A percentile compares a stretch with the other conserved stretches of the same genome.
Conservation (phyloP, 2,113 vertebrate genomes). For the Mormoops blainvillei region DNA sequence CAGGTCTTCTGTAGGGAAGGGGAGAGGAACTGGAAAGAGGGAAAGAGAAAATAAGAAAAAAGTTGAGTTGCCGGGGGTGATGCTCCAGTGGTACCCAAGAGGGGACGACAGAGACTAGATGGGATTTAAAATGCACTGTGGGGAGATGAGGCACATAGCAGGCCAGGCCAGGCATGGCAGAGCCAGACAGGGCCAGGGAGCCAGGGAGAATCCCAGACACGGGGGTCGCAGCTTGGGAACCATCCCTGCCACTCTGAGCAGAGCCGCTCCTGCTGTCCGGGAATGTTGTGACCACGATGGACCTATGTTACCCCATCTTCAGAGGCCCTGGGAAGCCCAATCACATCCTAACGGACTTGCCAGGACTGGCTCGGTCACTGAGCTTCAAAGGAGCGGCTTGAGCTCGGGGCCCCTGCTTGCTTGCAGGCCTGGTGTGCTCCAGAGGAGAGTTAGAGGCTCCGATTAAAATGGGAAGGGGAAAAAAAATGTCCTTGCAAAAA, state of each 20-base stretch:
- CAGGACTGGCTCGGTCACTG: slow-evolving; percentile 18
- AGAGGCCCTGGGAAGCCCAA: slow-evolving; percentile 64
- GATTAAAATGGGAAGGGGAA: not conserved
- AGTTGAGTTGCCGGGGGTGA: too few species aligned
- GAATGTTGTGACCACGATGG: slow-evolving; percentile 48
- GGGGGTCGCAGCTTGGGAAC: rapidly evolving
- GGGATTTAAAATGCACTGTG: not conserved
- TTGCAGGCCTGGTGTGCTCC: not conserved
- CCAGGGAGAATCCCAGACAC: not conserved
- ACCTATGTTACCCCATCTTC: slow-evolving; percentile 59
- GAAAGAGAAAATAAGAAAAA: not conserved
- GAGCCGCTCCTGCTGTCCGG: slow-evolving; percentile 46
- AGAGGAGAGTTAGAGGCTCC: not conserved
- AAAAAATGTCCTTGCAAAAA: not conserved
- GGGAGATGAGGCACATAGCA: not conserved
- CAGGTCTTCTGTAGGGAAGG: not conserved
- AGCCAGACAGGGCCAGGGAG: not conserved
- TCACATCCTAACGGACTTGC: slow-evolving; percentile 61
- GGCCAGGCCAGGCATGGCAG: not conserved
- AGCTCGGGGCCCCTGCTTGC: not conserved
- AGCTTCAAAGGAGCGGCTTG: slow-evolving; percentile 48
- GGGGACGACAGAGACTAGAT: not conserved
- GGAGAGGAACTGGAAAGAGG: not conserved
- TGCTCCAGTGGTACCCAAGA: not conserved
- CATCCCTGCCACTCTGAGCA: not conserved